Evolutionary conservation across 2,888 invertebrate species (phyloP), one percentile per base, ranked within the genome.

Genomic region (Idaea dimidiata): DNA sequence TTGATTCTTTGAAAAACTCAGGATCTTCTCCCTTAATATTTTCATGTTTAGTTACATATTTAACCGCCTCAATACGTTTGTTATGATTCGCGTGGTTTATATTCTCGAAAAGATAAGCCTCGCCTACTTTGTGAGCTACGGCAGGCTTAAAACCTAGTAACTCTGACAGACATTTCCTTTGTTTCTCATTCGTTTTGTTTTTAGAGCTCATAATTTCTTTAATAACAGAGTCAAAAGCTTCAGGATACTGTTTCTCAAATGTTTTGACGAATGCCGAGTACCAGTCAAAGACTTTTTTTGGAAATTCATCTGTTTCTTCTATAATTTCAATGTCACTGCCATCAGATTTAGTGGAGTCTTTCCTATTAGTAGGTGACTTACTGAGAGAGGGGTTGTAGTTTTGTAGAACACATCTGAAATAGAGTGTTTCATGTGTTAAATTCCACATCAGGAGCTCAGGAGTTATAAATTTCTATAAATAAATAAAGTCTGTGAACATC

Each of bases 221-320:
- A 0, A 96, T 88, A 57, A 95, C 94, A 59, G 91, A 87, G 75
- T 97, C 97, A 78, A 97, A 97, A 14, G 93, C 93, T 0, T 89
- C 88, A 0, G 97, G 96, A 80, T 97, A 97, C 71, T 95, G 94
- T 5, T 84, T 91, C 82, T 97, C 97, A 1, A 97, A 80, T 24
- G 87, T 93, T 65, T 93, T 92, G 0, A 96, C 74, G 33, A 94
- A 89, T 17, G 84, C 72, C 0, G 92, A 91, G 71, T 93, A 94
- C 94, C 94, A 95, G 0, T 79, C 74, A 16, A 89, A 76, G 17
- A 91, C 82, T 70, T 85, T 90, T 18, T 81, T 74, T 5, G 86
- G 66, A 71, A 82, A 87, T 54, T 82, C 79, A 62, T 83, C 76
- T 64, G 85, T 83, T 58, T 83, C 88, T 65, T 91, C 91, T 63